Base-by-base conservation (phyloP, 1,140 invertebrate species). In the Choristoneura fumiferana region DNA sequence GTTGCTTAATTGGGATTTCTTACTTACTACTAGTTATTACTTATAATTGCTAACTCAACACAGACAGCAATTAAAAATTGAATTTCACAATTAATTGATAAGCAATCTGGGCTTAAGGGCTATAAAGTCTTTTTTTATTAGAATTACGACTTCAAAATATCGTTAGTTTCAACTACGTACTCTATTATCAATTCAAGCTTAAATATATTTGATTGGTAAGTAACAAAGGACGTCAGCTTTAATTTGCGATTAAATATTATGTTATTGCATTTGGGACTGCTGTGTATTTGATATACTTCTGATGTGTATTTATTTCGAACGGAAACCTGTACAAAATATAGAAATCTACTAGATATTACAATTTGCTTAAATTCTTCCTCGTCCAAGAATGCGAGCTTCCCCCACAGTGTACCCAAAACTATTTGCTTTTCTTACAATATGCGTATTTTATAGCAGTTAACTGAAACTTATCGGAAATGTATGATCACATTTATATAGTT, bases 301-400 rank as follows among this genome's bases (percentile, higher is more conserved):
- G 6, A 29, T 29, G 6, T 29, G 40, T 45, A 45, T 45, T 17
- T 15, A 45, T 49, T 4, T 8, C n/a, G 2, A 12, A 29, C 8
- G 29, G 8, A 12, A n/a, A 49, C 18, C 22, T 12, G 9, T 18
- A 22, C 9, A 1, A 52, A 18, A 57, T 61, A 49, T 29, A 29
- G 22, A 57, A 14, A 53, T 45, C 33, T 35, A 53, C 37, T 64
- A 64, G 64, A 63, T 45, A 18, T 54, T 58, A 60, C 57, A 40
- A 66, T 66, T 60, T 69, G 67, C 65, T 69, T 66, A 54, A 49
- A 49, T 64, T 38, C 54, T 66, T 66, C 57, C 60, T 65, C 53
- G 35, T 73, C 75, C 76, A 70, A 76, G 73, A 80, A 82, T 80
- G 76, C 68, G 52, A 68, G 71, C 77, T 76, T 81, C 54, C 49